Evolutionary conservation across 2,113 vertebrate genomes (phyloP).

Genomic region (Rhipidura dahli): DNA sequence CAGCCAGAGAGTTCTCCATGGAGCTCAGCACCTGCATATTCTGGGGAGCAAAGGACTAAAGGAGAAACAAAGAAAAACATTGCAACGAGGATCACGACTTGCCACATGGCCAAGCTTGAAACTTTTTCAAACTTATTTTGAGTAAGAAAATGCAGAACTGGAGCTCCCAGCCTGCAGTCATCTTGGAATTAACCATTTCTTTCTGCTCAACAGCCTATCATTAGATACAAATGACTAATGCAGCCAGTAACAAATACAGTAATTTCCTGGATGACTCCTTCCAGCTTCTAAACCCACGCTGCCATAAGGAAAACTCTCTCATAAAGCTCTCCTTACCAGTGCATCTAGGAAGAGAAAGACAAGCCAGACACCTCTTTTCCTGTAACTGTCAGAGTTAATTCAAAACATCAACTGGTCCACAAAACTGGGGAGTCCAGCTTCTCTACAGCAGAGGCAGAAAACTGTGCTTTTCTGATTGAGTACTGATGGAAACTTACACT

Average conservation of each 20-base stretch:
- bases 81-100: background rate
- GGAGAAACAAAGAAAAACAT: background rate
- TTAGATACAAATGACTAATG: background rate
- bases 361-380: background rate
- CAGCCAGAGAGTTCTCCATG: conserved; percentile 78
- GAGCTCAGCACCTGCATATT: conserved; percentile 75
- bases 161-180: background rate
- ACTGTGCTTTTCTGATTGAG: background rate
- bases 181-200: background rate
- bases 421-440: background rate
- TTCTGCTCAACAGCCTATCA: background rate
- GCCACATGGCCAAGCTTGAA: background rate
- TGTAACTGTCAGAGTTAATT: background rate
- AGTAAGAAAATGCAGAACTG: background rate
- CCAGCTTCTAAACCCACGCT: background rate
- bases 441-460: background rate
- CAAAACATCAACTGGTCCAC: background rate
- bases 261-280: background rate
- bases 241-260: background rate
- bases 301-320: background rate
- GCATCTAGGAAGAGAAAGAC: background rate
- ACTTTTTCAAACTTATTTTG: background rate
- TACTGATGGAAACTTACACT: background rate
- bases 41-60: conserved; percentile 77
- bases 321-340: background rate